phyloP scores from a whole-genome alignment of 2,797 vertebrate genomes.

The Threskiornis aethiopicus region DNA sequence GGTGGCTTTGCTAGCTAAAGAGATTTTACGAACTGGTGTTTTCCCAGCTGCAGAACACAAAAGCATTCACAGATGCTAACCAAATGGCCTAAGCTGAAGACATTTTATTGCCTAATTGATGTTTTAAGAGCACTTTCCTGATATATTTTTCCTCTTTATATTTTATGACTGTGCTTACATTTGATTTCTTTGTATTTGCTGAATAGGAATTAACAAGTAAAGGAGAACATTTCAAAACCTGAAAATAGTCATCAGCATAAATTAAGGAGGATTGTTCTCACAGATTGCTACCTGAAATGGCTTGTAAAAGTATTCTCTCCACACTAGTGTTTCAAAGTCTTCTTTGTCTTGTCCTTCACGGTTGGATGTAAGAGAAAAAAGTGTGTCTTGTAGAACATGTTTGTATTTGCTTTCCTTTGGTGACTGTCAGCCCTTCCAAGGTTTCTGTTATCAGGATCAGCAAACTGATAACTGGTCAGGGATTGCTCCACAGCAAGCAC shows the following conservation, averaged over 20 bases:
- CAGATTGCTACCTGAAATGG: neutral
- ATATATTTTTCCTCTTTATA: neutral
- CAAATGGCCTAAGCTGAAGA: neutral
- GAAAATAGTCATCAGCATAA: neutral
- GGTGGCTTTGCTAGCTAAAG: neutral
- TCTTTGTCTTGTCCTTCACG: neutral
- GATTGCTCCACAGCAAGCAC: neutral
- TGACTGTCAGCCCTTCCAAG: neutral
- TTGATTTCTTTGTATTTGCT: neutral
- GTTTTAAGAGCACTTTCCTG: neutral
- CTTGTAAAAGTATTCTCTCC: neutral
- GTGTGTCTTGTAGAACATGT: neutral
- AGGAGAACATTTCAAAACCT: neutral
- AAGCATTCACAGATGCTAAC: neutral
- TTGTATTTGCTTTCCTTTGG: neutral
- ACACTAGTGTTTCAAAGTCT: neutral
- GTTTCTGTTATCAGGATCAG: neutral
- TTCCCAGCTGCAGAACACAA: neutral
- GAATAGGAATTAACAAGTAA: conserved; percentile 3
- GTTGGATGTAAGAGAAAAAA: neutral
- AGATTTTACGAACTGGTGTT: neutral
- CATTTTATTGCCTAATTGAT: conserved; percentile 2
- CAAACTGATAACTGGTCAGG: neutral
- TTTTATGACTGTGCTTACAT: neutral
- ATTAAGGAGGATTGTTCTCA: neutral